Base-by-base conservation (phyloP, 2,888 invertebrate genomes). In the Philopedon plagiatum region DNA sequence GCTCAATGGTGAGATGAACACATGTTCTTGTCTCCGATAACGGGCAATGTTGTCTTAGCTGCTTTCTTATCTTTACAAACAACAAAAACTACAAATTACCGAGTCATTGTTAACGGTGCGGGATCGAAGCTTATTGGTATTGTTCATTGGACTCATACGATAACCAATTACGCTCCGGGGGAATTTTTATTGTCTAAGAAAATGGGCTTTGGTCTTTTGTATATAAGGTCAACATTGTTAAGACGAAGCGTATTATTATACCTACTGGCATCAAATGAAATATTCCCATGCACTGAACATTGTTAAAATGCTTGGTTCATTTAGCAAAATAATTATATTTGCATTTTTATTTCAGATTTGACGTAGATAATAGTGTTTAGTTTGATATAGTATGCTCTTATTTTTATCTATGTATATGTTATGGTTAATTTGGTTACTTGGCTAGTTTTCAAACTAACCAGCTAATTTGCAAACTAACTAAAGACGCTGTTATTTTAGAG, bases 51-150 rank as follows among this genome's bases (percentile, higher is more conserved):
- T 49, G 60, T 67, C 58, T 60, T 58, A 26, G 29, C 44, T 44
- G 57, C 60, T 63, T 49, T 60, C 67, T 67, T 67, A 67, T 67
- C 67, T 67, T 19, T 26, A 54, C 46, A 41, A 54, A 65, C 65
- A 64, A 51, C 64, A 56, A 69, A 69, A 69, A 63, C 69, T 69
- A 71, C 71, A 71, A 71, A 71, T 71, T 71, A 71, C 71, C 64
- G 41, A 71, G 71, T 71, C 71, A 71, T 71, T 71, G 69, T 61
- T 69, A 69, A 32, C 63, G 32, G 49, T 37, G 39, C 54, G 67
- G 44, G 60, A 67, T 61, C 70, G 57, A 39, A 54, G 57, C 54
- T 46, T 70, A 70, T 70, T 70, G 51, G 70, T 70, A 70, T 70
- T 70, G 70, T 63, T 62, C 58, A 60, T 57, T 64, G 56, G 64